Percentiles rank a stretch among this genome's conserved stretches.
Conservation (phyloP, 2,797 vertebrate genomes). For the Dallia pectoralis region DNA sequence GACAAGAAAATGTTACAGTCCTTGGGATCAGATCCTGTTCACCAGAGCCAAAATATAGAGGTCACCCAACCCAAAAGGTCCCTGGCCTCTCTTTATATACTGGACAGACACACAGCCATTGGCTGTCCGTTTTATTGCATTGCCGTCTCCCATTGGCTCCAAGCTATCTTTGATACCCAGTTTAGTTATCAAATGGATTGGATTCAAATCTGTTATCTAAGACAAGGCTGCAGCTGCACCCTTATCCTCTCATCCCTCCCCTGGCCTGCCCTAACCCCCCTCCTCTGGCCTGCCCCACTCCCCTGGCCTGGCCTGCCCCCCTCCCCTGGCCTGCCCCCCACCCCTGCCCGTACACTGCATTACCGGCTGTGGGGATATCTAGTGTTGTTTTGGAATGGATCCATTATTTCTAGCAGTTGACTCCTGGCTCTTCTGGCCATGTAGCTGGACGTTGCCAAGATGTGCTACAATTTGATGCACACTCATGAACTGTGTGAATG, state of each 20-base stretch:
- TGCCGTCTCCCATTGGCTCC: conserved; percentile 68
- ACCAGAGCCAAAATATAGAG: conserved; percentile 76
- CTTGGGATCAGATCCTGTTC: conserved; percentile 82
- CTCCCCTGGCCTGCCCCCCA: conserved; percentile 16
- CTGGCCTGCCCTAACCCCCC: conserved; percentile 16
- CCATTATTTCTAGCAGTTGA: neutral
- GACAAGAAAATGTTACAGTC: conserved; percentile 80
- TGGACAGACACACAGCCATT: conserved; percentile 53
- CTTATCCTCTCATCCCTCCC: conserved; percentile 14
- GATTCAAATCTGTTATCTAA: conserved; percentile 70
- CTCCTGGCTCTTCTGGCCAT: neutral
- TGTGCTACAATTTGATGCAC: neutral
- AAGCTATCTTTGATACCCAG: conserved; percentile 52
- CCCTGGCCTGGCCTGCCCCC: conserved; percentile 43
- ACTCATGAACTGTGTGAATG: neutral
- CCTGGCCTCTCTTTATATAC: conserved; percentile 72
- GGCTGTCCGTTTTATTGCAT: conserved; percentile 68
- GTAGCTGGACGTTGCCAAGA: neutral
- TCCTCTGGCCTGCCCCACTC: conserved; percentile 17
- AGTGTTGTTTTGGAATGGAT: neutral
- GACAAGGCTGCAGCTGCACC: conserved; percentile 62
- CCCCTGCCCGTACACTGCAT: conserved; percentile 61
- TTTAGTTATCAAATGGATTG: conserved; percentile 67
- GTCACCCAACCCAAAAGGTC: conserved; percentile 72
- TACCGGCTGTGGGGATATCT: conserved; percentile 50